These are phyloP conservation scores for Onychorhynchus coronatus DNA, from an alignment of 2,113 vertebrate species.

Conservation along the genomic window DNA sequence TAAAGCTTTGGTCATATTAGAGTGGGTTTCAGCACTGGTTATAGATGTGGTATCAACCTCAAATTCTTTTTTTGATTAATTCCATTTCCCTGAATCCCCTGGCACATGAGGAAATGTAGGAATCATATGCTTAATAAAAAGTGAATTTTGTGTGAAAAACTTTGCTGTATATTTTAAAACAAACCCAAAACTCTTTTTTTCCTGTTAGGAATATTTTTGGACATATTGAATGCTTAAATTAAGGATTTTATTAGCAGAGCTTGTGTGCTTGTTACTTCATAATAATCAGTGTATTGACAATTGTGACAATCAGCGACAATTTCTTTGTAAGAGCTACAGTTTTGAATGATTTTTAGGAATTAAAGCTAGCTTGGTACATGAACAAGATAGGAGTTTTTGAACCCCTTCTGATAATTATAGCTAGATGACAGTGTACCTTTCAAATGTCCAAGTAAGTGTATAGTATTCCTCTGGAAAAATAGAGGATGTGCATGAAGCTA, in stretches of 20 bases:
- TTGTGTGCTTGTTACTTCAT: background rate
- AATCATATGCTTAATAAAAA: background rate
- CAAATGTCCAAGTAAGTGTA: background rate
- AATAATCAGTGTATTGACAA: background rate
- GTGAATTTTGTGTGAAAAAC: background rate
- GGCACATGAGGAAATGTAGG: background rate
- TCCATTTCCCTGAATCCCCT: background rate
- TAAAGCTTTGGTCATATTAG: background rate
- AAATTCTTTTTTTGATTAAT: background rate
- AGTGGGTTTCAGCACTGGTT: background rate
- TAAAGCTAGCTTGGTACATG: background rate
- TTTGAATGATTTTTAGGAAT: background rate
- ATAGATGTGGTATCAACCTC: background rate
- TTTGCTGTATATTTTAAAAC: background rate
- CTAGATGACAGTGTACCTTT: background rate
- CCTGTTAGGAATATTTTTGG: background rate
- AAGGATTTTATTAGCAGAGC: background rate
- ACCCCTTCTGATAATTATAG: background rate
- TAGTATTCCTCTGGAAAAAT: background rate
- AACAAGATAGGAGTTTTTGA: background rate
- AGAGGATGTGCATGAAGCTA: background rate
- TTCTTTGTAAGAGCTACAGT: background rate
- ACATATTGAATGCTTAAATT: background rate
- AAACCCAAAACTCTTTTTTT: background rate
- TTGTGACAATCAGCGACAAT: background rate